These are phyloP conservation scores for Gallinago media DNA, from an alignment of 2,113 vertebrate genomes.

Conservation along the genomic window DNA sequence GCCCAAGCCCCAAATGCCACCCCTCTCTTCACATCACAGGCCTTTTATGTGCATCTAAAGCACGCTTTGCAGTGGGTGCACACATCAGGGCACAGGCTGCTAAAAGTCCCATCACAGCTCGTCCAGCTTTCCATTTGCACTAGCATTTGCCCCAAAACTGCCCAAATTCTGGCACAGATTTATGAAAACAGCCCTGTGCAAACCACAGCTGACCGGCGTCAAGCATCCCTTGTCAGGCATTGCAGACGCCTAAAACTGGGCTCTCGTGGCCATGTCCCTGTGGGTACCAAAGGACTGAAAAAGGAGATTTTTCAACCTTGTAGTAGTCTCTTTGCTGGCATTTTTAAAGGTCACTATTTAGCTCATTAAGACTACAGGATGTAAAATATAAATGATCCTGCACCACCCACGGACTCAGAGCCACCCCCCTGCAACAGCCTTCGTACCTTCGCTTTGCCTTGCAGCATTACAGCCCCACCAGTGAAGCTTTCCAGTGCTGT, in stretches of 20 bases:
- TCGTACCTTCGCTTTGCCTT: not conserved
- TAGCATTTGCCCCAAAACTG: not conserved
- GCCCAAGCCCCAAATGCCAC: not conserved
- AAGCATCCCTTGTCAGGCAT: not conserved
- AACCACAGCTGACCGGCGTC: rapidly evolving
- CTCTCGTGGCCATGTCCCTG: not conserved
- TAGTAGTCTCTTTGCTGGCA: not conserved
- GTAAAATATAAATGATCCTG: constrained; percentile 9
- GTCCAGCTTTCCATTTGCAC: not conserved
- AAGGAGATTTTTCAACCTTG: not conserved
- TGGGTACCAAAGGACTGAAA: not conserved
- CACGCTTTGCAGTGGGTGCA: not conserved
- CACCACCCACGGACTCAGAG: rapidly evolving
- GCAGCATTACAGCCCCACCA: not conserved
- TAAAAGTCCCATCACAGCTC: not conserved
- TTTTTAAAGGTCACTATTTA: constrained; percentile 50
- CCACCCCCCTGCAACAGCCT: not conserved
- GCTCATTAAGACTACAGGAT: not conserved
- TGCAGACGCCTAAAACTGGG: not conserved
- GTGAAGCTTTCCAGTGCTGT: not conserved
- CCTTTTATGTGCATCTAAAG: not conserved
- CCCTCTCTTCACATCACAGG: not conserved
- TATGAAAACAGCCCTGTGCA: not conserved
- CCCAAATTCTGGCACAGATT: not conserved
- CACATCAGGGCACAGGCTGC: rapidly evolving